Base-by-base conservation (phyloP, 2,113 vertebrate genomes). In the Elgaria multicarinata region DNA sequence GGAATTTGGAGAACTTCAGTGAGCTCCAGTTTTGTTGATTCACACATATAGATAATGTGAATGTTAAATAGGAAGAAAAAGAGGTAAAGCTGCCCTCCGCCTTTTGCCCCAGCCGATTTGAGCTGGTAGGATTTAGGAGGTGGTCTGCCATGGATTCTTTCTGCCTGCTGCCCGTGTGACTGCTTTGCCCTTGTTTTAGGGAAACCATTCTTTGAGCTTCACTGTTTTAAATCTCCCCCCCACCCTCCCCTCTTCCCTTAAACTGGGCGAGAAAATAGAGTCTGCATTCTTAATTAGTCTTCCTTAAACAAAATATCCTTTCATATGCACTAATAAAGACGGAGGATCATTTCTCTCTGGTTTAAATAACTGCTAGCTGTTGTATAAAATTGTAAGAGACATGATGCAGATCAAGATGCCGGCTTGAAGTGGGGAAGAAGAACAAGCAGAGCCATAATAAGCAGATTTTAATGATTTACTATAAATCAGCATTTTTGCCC, bases 401-500 rank as follows among this genome's bases (percentile, higher is more conserved):
- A 96, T 91, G 96, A 96, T 97, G 97, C 97, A 97, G 97, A 97
- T 97, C 97, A 96, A 96, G 97, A 97, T 95, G 96, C 96, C 89
- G 95, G 96, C 96, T 96, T 96, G 96, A 97, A 98, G 97, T 97
- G 96, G 96, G 94, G 96, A 95, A 97, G 96, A 97, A 95, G 97
- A 97, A 95, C 96, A 97, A 97, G 97, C 96, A 96, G 97, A 95
- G 95, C 97, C 97, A 97, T 97, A 98, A 98, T 98, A 98, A 98
- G 97, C 98, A 98, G 97, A 98, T 97, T 98, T 98, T 98, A 98
- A 98, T 98, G 98, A 98, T 98, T 96, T 98, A 97, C 98, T 97
- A 98, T 98, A 98, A 98, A 98, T 98, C 98, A 98, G 97, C 97
- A 98, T 98, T 98, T 98, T 98, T 98, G 98, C 97, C 97, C 98